Evolutionary conservation across 2,888 invertebrate genomes (phyloP), one percentile per base, ranked within the genome.

Genomic region (Toxonevra muliebris): DNA sequence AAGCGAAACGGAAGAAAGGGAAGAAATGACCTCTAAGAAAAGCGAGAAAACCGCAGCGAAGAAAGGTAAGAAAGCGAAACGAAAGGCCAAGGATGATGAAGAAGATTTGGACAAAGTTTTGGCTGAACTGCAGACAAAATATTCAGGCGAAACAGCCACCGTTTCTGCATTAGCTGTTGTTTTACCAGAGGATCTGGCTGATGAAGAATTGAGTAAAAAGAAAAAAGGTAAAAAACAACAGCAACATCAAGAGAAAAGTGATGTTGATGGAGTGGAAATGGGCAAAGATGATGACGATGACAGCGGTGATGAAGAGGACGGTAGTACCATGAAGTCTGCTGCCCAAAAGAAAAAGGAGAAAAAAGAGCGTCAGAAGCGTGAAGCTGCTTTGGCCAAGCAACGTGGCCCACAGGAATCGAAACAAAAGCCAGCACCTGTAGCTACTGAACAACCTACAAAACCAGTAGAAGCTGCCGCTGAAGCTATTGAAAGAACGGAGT

Each of bases 261-360:
- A 62, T 40, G 30, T 45, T 40, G 69, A 65, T n/a, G 59, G 60
- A 30, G 77, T 76, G 57, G 86, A 71, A 8, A 13, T 30, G 20
- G 42, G 1, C 30, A 30, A 53, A 5, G 71, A 76, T n/a, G 77
- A 76, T 11, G 71, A 19, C 1, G 75, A 70, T 0, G 75, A 55
- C 1, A 86, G 84, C 55, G 87, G 84, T 2, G 86, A 87, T 76
- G 88, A 87, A 69, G 87, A 88, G 73, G 89, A 89, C 70, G 84
- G 87, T 17, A 80, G 87, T 45, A 90, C 91, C 1, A 88, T 93
- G 13, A 94, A 94, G 86, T 90, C 92, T 13, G 93, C 94, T 5
- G 93, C 94, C 1, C 94, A 95, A 80, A 95, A 95, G 86, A 95
- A 94, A 79, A 94, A 94, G 78, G 95, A 95, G 76, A 95, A 95